Base-by-base conservation (phyloP, 1,140 invertebrate species). In the Drosophila pallidifrons region DNA sequence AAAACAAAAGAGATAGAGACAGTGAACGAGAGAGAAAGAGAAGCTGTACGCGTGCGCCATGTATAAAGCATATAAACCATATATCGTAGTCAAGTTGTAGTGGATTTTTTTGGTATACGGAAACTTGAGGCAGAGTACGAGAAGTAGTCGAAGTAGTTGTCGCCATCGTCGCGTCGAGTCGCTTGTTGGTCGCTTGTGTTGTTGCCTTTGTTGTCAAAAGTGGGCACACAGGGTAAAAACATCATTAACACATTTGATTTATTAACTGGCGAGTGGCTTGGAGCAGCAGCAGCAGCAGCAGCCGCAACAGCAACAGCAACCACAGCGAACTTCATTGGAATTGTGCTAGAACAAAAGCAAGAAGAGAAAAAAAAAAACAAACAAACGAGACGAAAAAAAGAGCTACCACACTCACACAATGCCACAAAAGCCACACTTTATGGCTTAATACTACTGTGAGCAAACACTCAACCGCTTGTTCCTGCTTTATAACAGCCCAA, bases 211-310 rank as follows among this genome's bases (percentile, higher is more conserved):
- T 87, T 86, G 83, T 88, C 83, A 80, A 83, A 86, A 80, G 83
- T 87, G 83, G 83, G 83, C 83, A 88, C 83, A 77, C 69, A 71
- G 82, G 88, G 86, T 88, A 91, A 91, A 88, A 92, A 91, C 91
- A 92, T 92, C 91, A 92, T 92, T 92, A 92, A 92, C 90, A 87
- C 76, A 75, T 91, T 87, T 92, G 91, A 92, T 92, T 92, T 92
- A 92, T 92, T 91, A 87, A 89, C 89, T 91, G 82, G 67, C 79
- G 82, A 87, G 77, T 86, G 59, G 68, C 54, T 73, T 72, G 64
- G 59, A 77, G 68, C 68, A 66, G 59, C 38, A 66, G 28, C 47
- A 30, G 11, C 32, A 6, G 10, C 6, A 77, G 68, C 68, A 66
- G 58, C 38, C 65, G 35, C 46, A 28, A 10, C 55, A 58, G 35